Base-by-base conservation (phyloP, 2,888 invertebrate genomes). In the Phengaris arion region DNA sequence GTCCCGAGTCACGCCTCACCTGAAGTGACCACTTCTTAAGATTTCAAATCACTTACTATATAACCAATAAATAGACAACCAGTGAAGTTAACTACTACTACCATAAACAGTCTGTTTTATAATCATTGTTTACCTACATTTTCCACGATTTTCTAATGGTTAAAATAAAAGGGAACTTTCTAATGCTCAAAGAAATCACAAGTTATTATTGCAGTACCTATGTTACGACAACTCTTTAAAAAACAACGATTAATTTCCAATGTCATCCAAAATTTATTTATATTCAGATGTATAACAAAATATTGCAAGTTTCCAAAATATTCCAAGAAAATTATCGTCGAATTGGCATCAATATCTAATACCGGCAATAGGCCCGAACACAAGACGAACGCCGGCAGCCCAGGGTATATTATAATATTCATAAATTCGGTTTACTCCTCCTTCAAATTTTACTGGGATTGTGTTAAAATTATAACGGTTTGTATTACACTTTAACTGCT, bases 21-120 rank as follows among this genome's bases (percentile, higher is more conserved):
- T 64, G 64, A 45, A 64, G 35, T 64, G 64, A 64, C 64, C 64
- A 45, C 59, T 59, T 64, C 45, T 35, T 64, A 35, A 64, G 64
- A 35, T 64, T 64, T 64, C 35, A 72, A 55, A 75, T 75, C 69
- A 59, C 75, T 72, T 70, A 22, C 35, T 64, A 35, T 13, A 64
- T 35, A 64, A 13, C 64, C 64, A 12, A 64, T 59, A 22, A 64
- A 64, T 45, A 64, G 64, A 12, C 6, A 35, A 64, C 22, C 59
- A 59, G 64, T 52, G 12, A 52, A 52, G 52, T 64, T 12, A 45
- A 45, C 35, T 13, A 64, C 12, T 22, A 22, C 22, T 22, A 22
- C 22, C 22, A 22, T 22, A 22, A 22, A 22, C 22, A 22, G 22
- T 35, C 13, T 35, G 64, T 12, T 35, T 45, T 64, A 64, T 45